Conservation (phyloP, 2,888 invertebrate genomes). For the Pyrocoelia pectoralis region DNA sequence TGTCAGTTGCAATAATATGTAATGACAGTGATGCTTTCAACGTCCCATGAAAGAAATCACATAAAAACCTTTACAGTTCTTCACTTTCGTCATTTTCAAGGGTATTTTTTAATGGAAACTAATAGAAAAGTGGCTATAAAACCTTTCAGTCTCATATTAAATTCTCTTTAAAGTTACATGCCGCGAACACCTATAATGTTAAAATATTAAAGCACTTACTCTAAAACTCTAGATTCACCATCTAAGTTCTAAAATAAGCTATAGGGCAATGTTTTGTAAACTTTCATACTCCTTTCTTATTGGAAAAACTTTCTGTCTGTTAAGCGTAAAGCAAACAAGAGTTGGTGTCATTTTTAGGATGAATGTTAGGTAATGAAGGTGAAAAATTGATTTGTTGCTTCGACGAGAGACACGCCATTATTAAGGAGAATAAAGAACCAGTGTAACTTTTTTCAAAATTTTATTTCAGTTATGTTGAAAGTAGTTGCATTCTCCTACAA, state of each 20-base stretch:
- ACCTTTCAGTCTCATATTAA: slow-evolving; percentile 23
- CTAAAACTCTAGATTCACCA: neutral
- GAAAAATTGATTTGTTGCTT: too few relatives aligned
- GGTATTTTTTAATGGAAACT: slow-evolving; percentile 34
- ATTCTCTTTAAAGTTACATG: slow-evolving; percentile 27
- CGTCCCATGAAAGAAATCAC: slow-evolving; percentile 27
- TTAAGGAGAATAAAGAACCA: too few relatives aligned
- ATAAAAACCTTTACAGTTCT: slow-evolving; percentile 30
- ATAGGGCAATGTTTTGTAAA: neutral
- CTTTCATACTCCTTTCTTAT: neutral
- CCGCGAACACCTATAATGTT: slow-evolving; percentile 25
- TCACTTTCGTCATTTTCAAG: slow-evolving; percentile 24
- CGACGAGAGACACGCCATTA: too few relatives aligned
- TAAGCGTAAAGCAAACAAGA: too few relatives aligned
- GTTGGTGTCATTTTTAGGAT: too few relatives aligned
- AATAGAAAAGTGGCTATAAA: slow-evolving; percentile 34
- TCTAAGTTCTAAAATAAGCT: neutral
- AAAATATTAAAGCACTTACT: slow-evolving; percentile 21
- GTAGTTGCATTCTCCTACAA: too few relatives aligned
- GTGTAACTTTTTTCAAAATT: too few relatives aligned
- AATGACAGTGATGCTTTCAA: slow-evolving; percentile 21
- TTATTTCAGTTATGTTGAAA: too few relatives aligned
- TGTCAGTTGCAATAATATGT: neutral
- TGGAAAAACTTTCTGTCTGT: too few relatives aligned
- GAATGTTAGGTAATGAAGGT: too few relatives aligned